Percentiles rank a stretch among this genome's conserved stretches.
phyloP scores from a whole-genome alignment of 1,140 invertebrate genomes.

The Trichonephila inaurata region DNA sequence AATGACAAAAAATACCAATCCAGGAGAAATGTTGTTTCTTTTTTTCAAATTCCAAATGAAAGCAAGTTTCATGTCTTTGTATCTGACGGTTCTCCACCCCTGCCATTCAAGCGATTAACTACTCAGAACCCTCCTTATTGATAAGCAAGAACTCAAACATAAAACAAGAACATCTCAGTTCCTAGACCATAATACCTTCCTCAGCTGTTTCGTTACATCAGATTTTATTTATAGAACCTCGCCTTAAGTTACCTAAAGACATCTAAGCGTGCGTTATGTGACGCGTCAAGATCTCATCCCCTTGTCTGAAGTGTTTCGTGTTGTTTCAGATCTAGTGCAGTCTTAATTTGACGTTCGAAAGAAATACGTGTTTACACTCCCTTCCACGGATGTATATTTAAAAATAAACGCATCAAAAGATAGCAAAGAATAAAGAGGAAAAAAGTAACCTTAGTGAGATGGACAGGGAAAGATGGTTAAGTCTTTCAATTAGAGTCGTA shows the following conservation, averaged over 20 bases:
- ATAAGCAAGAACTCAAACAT: not conserved
- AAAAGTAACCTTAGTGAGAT: not conserved
- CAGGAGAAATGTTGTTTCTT: too few relatives aligned
- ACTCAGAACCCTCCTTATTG: too few relatives aligned
- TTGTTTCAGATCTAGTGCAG: not conserved
- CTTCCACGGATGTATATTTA: not conserved
- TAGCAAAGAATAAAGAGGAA: not conserved
- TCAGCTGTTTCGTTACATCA: not conserved
- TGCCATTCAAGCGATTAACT: too few relatives aligned
- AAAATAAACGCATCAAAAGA: constrained; percentile 32
- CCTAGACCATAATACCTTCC: not conserved
- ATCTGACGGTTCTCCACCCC: too few relatives aligned
- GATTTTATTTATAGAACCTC: not conserved
- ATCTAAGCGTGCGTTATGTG: constrained; percentile 28
- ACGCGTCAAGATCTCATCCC: constrained; percentile 44
- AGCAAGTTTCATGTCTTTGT: too few relatives aligned
- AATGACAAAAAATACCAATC: too few relatives aligned
- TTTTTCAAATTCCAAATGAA: too few relatives aligned
- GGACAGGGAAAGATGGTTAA: not conserved
- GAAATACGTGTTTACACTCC: constrained; percentile 20
- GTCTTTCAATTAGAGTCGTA: constrained; percentile 31
- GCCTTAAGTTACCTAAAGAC: constrained; percentile 30
- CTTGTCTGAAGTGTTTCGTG: constrained; percentile 28
- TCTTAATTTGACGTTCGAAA: constrained; percentile 26
- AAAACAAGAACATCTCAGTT: not conserved